Base-by-base conservation (phyloP, 2,797 vertebrate genomes). In the Pantherophis alleghaniensis region DNA sequence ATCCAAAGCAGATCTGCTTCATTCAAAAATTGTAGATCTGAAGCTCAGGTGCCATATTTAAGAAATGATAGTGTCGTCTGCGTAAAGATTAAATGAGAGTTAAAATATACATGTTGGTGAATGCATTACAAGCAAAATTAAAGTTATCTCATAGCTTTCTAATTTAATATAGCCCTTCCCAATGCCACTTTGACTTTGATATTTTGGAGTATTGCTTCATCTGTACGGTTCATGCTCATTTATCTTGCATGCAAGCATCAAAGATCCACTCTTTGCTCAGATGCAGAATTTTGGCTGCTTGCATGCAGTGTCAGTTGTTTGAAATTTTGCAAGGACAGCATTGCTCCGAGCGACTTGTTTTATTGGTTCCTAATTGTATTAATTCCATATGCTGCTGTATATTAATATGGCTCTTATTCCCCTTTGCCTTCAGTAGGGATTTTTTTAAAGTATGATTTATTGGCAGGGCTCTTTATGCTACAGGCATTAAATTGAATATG, bases 401-500 rank as follows among this genome's bases (percentile, higher is more conserved):
- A 96, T 97, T 97, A 97, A 95, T 97, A 97, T 93, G 93, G 91
- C 97, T 94, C 87, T 94, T 93, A 89, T 86, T 93, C 91, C 94
- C 92, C 94, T 88, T 95, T 96, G 89, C 96, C 91, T 96, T 96
- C 95, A 96, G 95, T 97, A 97, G 97, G 6, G 22, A 28, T 57
- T 97, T 74, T 87, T 53, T 32, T 3, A 2, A 97, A 97, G 88
- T 91, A 87, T 94, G 97, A 98, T 98, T 98, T 98, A 98, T 98
- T 96, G 96, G 91, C 94, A 94, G 94, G 94, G 92, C 94, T 97
- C 91, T 94, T 97, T 96, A 94, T 95, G 91, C 93, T 97, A 96
- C 97, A 95, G 97, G 96, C 95, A 96, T 97, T 98, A 98, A 98
- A 98, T 97, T 97, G 97, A 97, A 97, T 26, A 16, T 96, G 95